Evolutionary conservation across 2,888 invertebrate species (phyloP), one percentile per base, ranked within the genome.

Genomic region (Trichacis sp.): DNA sequence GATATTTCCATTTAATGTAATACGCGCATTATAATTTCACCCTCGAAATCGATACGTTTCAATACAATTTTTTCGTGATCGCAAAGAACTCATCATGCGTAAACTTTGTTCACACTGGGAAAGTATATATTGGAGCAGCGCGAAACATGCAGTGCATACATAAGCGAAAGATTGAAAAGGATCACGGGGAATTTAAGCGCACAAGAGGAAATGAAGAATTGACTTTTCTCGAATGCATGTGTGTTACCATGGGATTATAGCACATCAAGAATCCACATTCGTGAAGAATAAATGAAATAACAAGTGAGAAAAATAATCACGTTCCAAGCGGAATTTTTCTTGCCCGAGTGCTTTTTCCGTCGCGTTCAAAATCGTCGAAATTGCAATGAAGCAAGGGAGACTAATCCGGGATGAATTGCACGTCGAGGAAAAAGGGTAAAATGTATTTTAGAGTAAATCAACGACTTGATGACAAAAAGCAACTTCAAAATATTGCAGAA

Each of bases 91-190:
- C 49, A 30, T 40, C 48, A 50, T 52, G 59, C 60, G 60, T 43
- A 64, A 64, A 64, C 55, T 64, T 59, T 64, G 64, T 59, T 64
- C 64, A 64, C 59, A 64, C 59, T 19, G 42, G 42, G 56, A 64
- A 60, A 52, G 56, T 43, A 46, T 64, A 59, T n/a, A n/a, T n/a
- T n/a, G 64, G 64, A 55, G 59, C 38, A 47, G 52, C 49, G 48
- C 45, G 50, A 56, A 64, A 64, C 64, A 59, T 52, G 59, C 64
- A 64, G 59, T 64, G 64, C 64, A 64, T 64, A 64, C 64, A 46
- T 64, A 64, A 64, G 47, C 60, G 60, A 56, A 64, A 64, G 64
- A 64, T 64, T 64, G 64, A 55, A 60, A 59, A 60, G 60, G 64
- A 64, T 64, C 60, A 55, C 55, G 52, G 29, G 60, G 64, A 64